Conservation (phyloP, 2,113 vertebrate genomes). For the Mugil cephalus region DNA sequence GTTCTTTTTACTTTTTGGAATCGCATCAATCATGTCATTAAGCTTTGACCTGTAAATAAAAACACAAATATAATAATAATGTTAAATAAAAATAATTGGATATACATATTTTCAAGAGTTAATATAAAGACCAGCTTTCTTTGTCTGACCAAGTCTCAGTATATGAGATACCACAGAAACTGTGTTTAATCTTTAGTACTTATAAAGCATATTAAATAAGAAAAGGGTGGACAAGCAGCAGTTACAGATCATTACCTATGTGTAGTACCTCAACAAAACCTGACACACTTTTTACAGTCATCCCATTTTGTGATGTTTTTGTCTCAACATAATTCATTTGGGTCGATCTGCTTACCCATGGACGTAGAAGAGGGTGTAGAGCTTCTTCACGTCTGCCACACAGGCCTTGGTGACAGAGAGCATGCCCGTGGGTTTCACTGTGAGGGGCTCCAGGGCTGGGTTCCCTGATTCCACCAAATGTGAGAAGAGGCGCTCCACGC, state of each 20-base stretch:
- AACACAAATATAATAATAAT: background rate
- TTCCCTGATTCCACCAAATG: slow-evolving; percentile 95
- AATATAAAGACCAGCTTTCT: too few species aligned
- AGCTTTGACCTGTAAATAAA: slow-evolving; percentile 90
- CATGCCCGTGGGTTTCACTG: slow-evolving; percentile 91
- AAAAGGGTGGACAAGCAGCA: too few species aligned
- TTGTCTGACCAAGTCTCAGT: too few species aligned
- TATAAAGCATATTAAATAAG: too few species aligned
- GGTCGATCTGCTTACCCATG: slow-evolving; percentile 87
- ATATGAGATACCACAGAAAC: too few species aligned
- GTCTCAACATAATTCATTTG: background rate
- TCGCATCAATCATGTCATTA: slow-evolving; percentile 95
- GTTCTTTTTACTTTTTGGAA: slow-evolving; percentile 99
- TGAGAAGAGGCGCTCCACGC: slow-evolving; percentile 96
- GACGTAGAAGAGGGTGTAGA: slow-evolving; percentile 95
- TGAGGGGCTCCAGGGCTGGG: slow-evolving; percentile 94
- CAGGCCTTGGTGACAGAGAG: slow-evolving; percentile 92
- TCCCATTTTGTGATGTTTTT: too few species aligned
- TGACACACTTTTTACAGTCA: too few species aligned
- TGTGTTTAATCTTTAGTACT: too few species aligned
- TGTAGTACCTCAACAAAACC: too few species aligned
- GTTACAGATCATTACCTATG: too few species aligned
- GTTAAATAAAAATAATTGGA: too few species aligned
- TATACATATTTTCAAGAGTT: background rate
- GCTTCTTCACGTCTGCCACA: slow-evolving; percentile 92